A percentile compares a stretch with the other conserved stretches of the same genome.
Evolutionary conservation across 2,888 invertebrate species (phyloP).

Genomic region (Drosophila nr. perissopoda): DNA sequence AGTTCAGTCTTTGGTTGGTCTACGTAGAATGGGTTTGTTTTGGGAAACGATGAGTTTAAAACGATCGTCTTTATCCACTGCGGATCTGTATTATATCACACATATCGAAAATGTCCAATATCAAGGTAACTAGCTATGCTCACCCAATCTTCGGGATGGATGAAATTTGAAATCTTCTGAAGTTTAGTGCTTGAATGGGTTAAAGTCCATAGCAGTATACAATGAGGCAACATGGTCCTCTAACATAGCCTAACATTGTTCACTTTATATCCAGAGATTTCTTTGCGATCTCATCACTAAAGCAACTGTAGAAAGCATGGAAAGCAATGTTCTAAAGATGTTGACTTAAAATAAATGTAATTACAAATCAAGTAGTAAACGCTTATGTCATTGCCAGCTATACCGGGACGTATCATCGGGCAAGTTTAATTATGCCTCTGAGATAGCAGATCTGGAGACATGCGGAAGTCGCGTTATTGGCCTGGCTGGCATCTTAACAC

Average conservation of each 20-base stretch:
- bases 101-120: background rate
- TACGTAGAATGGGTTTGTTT: background rate
- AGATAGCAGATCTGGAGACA: slow-evolving; percentile 21
- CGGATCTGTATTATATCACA: background rate
- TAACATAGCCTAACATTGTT: background rate
- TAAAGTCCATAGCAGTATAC: no score
- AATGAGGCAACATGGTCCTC: background rate
- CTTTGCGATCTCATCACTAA: background rate
- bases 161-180: background rate
- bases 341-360: background rate
- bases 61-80: background rate
- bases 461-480: slow-evolving; percentile 48
- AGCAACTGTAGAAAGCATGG: background rate
- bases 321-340: background rate
- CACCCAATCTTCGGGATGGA: background rate
- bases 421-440: background rate
- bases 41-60: background rate
- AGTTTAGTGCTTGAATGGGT: background rate
- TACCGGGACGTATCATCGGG: background rate
- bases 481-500: slow-evolving; percentile 19
- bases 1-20: background rate
- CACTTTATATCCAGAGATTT: background rate
- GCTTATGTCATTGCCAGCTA: background rate
- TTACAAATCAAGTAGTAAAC: background rate
- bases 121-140: background rate